Evolutionary conservation across 2,113 vertebrate species (phyloP).

Genomic region (Urocynchramus pylzowi): DNA sequence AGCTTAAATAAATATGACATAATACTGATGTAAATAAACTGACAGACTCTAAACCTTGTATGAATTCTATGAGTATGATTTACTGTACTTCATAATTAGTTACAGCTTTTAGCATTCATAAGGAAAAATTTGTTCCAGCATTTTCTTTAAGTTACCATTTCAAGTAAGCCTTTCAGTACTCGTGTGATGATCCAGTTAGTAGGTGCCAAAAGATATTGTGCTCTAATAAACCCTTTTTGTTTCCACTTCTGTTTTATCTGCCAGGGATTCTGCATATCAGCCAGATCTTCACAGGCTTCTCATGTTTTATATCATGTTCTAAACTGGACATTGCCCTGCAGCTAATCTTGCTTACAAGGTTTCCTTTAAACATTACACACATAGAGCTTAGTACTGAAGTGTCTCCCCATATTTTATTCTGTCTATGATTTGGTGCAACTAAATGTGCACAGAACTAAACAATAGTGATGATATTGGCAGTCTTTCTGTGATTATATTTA

Average conservation of each 20-base stretch:
- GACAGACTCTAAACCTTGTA: not conserved
- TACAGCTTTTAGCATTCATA: conserved; percentile 1
- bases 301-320: not conserved
- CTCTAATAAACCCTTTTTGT: not conserved
- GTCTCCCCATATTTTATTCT: not conserved
- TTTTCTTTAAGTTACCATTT: not conserved
- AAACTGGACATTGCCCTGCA: not conserved
- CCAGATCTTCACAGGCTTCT: not conserved
- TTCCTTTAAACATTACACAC: not conserved
- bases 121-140: not conserved
- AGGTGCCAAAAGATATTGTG: not conserved
- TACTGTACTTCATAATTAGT: not conserved
- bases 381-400: not conserved
- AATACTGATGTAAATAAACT: not conserved
- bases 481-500: not conserved
- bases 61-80: conserved; percentile 8
- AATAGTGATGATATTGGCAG: not conserved
- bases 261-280: not conserved
- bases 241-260: not conserved
- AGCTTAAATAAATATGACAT: not conserved
- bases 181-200: not conserved
- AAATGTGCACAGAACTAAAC: not conserved
- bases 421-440: not conserved
- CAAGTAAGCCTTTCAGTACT: not conserved
- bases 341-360: not conserved